phyloP scores from a whole-genome alignment of 23 tunicate genomes.

The Corella eumyota region DNA sequence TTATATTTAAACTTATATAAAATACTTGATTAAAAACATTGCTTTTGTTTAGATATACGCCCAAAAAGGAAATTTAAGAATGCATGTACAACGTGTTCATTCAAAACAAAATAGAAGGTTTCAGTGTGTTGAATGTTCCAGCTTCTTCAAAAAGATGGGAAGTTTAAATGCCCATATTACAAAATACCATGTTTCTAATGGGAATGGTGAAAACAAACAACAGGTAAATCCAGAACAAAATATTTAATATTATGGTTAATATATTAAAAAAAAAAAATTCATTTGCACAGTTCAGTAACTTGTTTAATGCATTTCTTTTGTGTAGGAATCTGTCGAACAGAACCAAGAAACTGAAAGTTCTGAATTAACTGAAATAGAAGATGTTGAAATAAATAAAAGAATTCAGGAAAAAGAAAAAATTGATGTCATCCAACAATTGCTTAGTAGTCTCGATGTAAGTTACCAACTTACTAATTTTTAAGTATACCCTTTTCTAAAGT shows the following conservation, averaged over 20 bases:
- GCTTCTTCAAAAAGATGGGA: constrained; percentile 58
- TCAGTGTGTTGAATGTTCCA: constrained; percentile 43
- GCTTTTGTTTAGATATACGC: constrained; percentile 27
- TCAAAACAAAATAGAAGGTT: constrained; percentile 7
- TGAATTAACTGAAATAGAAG: too few relatives aligned
- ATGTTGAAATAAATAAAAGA: too few relatives aligned
- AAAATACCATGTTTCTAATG: constrained; percentile 51
- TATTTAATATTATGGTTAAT: too few relatives aligned
- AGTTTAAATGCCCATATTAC: constrained; percentile 76
- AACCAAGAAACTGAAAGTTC: too few relatives aligned
- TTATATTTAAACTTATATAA: too few relatives aligned
- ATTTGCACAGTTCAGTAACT: too few relatives aligned
- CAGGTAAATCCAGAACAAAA: too few relatives aligned
- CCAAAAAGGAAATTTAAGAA: constrained; percentile 65
- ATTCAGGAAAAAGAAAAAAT: constrained; percentile 8
- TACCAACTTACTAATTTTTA: too few relatives aligned
- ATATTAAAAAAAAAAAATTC: too few relatives aligned
- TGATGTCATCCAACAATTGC: constrained; percentile 44
- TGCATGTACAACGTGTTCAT: constrained; percentile 64
- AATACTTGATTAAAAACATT: neutral
- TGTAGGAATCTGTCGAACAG: too few relatives aligned
- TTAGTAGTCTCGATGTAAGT: constrained; percentile 36
- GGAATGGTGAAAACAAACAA: too few relatives aligned
- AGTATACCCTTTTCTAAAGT: neutral
- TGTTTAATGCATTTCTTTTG: too few relatives aligned